Conservation (phyloP, 2,797 vertebrate species). For the Smutsia gigantea region DNA sequence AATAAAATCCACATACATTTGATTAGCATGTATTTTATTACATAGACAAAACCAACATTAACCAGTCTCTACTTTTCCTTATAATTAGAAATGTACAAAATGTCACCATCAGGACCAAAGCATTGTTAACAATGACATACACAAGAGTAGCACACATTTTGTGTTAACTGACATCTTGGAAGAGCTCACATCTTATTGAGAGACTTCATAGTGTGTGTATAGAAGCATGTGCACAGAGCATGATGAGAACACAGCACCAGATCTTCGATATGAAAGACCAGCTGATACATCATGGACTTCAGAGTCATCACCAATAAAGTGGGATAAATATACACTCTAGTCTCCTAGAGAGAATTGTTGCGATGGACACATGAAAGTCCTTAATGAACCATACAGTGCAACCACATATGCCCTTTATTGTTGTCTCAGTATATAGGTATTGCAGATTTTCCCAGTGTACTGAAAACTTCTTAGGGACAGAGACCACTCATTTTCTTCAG, state of each 20-base stretch:
- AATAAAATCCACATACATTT: background rate
- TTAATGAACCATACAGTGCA: background rate
- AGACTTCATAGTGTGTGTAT: background rate
- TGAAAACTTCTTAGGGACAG: background rate
- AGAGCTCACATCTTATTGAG: background rate
- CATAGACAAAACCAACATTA: background rate
- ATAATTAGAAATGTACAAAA: constrained; percentile 1
- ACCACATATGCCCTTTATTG: background rate
- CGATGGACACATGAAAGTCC: background rate
- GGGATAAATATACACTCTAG: background rate
- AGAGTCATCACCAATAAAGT: background rate
- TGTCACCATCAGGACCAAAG: background rate
- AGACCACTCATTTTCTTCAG: background rate
- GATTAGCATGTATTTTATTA: background rate
- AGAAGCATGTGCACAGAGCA: background rate
- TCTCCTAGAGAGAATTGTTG: background rate
- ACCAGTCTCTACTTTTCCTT: background rate
- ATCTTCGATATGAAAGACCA: background rate
- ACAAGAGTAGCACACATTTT: background rate
- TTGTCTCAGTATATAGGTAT: background rate
- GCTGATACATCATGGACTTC: background rate
- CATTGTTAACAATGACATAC: background rate
- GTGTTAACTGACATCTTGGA: background rate
- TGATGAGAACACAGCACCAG: background rate
- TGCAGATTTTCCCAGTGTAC: background rate